Evolutionary conservation across 2,113 vertebrate species (phyloP).

Genomic region (Helogale parvula): DNA sequence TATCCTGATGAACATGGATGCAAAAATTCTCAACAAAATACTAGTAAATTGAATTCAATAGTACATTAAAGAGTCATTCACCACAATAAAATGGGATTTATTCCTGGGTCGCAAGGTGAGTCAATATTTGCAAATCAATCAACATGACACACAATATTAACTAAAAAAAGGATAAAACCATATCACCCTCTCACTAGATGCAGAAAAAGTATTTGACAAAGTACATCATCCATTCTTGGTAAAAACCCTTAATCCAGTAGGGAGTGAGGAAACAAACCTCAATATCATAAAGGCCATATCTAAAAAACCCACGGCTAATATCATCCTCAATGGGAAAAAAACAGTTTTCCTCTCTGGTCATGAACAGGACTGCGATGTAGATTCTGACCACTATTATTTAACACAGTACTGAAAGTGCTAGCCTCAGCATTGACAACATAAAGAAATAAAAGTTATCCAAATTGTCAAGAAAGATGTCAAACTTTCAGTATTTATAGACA

Average conservation of each 20-base stretch:
- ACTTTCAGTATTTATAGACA: not conserved
- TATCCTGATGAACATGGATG: not conserved
- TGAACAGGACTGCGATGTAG: not conserved
- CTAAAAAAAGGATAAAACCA: not conserved
- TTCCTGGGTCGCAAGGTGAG: not conserved
- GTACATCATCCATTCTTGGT: not conserved
- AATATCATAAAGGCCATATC: not conserved
- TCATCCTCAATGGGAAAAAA: not conserved
- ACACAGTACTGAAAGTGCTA: not conserved
- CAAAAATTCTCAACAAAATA: not conserved
- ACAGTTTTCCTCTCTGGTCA: not conserved
- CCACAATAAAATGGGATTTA: not conserved
- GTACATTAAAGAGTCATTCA: not conserved
- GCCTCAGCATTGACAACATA: not conserved
- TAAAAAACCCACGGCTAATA: not conserved
- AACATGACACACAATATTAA: not conserved
- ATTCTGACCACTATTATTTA: not conserved
- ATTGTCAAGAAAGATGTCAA: not conserved
- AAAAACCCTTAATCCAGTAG: not conserved
- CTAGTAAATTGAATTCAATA: not conserved
- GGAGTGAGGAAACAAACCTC: not conserved
- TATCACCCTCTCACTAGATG: not conserved
- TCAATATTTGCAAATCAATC: not conserved
- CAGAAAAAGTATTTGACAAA: not conserved
- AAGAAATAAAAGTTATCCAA: not conserved